phyloP scores from a whole-genome alignment of 2,797 vertebrate genomes.

The Neomorphus geoffroyi region DNA sequence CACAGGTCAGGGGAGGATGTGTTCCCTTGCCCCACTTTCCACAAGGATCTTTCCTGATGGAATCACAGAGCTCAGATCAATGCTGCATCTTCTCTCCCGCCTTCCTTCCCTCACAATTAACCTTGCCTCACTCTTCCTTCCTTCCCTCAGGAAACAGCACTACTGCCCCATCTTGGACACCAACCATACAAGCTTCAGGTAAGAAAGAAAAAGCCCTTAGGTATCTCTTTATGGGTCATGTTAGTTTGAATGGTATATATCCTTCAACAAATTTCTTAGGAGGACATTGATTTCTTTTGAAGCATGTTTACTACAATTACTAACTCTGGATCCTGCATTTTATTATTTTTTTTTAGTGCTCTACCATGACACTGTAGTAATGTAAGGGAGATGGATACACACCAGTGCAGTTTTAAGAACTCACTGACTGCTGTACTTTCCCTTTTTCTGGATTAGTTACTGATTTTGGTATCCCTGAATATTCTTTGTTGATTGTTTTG shows the following conservation, averaged over 20 bases:
- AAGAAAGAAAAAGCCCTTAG: too few relatives aligned
- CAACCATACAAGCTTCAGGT: too few relatives aligned
- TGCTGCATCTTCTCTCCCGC: too few relatives aligned
- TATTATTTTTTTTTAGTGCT: not conserved
- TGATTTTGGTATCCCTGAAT: not conserved
- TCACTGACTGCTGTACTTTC: not conserved
- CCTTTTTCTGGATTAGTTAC: not conserved
- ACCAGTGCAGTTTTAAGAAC: not conserved
- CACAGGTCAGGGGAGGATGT: too few relatives aligned
- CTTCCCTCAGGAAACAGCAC: too few relatives aligned
- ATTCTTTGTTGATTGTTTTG: not conserved
- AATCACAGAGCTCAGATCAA: not conserved
- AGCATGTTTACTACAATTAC: not conserved
- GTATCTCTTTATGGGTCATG: too few relatives aligned
- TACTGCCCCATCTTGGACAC: too few relatives aligned
- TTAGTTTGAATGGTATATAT: too few relatives aligned
- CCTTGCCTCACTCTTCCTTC: too few relatives aligned
- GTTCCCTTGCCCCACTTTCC: too few relatives aligned
- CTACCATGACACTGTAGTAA: not conserved
- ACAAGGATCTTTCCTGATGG: too few relatives aligned
- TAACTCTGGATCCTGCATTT: not conserved
- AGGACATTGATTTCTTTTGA: not conserved
- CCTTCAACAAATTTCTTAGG: not conserved
- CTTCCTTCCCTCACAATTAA: too few relatives aligned
- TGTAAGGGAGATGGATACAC: not conserved